These are phyloP conservation scores for Rhizoglyphus robini DNA, from an alignment of 1,140 invertebrate genomes.

Conservation along the genomic window DNA sequence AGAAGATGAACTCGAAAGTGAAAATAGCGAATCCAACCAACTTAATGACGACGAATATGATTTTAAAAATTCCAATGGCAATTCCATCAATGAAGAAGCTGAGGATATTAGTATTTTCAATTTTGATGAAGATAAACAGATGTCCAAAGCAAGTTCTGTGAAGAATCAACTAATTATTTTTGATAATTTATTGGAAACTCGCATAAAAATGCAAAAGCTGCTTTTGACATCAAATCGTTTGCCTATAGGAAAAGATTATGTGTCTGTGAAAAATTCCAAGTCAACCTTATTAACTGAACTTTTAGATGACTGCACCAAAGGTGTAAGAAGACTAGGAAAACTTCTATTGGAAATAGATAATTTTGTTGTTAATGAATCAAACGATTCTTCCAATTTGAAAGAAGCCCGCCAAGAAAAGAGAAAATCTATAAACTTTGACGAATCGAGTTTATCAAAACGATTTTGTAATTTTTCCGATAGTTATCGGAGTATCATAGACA, in stretches of 20 bases:
- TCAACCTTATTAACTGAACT: background rate
- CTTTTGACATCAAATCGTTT: conserved; percentile 56
- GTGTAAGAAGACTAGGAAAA: background rate
- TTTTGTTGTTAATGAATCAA: conserved; percentile 1
- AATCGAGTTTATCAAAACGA: conserved; percentile 46
- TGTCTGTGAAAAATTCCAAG: background rate
- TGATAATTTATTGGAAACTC: conserved; percentile 63
- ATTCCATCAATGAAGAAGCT: conserved; percentile 20
- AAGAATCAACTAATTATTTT: conserved; percentile 55
- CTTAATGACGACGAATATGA: conserved; percentile 29
- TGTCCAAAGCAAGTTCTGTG: conserved; percentile 59
- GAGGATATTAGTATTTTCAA: conserved; percentile 25
- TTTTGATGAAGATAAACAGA: conserved; percentile 43
- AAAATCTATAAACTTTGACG: conserved; percentile 48
- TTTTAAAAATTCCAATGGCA: conserved; percentile 14
- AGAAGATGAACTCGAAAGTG: conserved; percentile 10
- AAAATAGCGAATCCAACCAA: conserved; percentile 18
- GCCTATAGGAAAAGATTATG: conserved; percentile 40
- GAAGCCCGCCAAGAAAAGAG: conserved; percentile 36
- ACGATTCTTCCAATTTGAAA: conserved; percentile 19
- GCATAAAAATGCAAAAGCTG: conserved; percentile 71
- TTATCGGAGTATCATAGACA: conserved; percentile 46
- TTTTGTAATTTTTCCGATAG: background rate
- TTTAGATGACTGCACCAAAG: background rate
- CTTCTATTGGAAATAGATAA: background rate